These are phyloP conservation scores for Bufotes viridis DNA, from an alignment of 2,797 vertebrate species.

Conservation along the genomic window DNA sequence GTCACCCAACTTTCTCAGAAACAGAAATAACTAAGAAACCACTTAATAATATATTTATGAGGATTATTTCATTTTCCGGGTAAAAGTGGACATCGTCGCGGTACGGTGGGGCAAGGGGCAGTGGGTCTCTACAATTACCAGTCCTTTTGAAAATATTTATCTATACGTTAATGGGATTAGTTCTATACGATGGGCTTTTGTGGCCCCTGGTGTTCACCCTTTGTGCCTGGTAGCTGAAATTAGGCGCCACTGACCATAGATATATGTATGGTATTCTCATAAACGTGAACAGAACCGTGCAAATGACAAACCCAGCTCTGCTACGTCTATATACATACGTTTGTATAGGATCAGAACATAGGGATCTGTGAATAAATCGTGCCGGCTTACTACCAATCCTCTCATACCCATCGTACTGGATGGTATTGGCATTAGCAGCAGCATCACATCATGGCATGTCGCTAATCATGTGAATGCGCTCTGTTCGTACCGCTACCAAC, in stretches of 20 bases:
- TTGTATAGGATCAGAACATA: neutral
- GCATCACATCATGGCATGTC: conserved; percentile 32
- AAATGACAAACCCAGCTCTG: neutral
- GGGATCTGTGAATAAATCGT: neutral
- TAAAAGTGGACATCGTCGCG: neutral
- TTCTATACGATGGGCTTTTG: neutral
- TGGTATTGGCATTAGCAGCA: conserved; percentile 1
- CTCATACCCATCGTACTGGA: conserved; percentile 2
- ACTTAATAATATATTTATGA: too few relatives aligned
- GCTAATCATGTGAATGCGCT: conserved; percentile 30
- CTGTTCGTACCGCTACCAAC: conserved; percentile 36
- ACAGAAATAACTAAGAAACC: too few relatives aligned
- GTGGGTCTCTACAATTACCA: neutral
- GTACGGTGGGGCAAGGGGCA: neutral
- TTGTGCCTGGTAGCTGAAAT: neutral
- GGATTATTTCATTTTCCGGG: neutral
- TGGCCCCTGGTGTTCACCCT: neutral
- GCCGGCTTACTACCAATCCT: neutral
- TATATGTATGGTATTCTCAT: neutral
- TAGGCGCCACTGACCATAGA: too few relatives aligned
- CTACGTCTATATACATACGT: neutral
- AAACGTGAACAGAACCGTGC: neutral
- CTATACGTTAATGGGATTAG: neutral
- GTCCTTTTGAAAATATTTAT: neutral
- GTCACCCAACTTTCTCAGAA: too few relatives aligned